Conservation (phyloP, 2,113 vertebrate species). For the Phaetusa simplex region DNA sequence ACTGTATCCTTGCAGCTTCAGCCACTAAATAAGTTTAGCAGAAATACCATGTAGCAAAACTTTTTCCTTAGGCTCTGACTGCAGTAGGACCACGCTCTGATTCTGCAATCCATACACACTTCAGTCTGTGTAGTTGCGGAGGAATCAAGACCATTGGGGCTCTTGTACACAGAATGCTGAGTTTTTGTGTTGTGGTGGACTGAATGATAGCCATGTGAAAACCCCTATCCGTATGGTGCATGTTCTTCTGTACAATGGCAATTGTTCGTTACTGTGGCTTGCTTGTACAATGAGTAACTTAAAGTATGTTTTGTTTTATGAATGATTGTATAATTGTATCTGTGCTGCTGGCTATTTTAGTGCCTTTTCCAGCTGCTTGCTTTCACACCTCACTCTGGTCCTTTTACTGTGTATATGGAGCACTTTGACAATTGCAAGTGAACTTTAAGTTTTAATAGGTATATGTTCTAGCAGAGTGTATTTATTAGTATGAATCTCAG, state of each 20-base stretch:
- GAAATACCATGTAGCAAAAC: background rate
- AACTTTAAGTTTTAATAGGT: background rate
- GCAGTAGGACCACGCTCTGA: too few relatives aligned
- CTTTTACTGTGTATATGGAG: background rate
- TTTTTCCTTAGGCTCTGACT: background rate
- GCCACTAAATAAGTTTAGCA: background rate
- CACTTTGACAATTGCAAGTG: too few relatives aligned
- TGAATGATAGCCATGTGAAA: background rate
- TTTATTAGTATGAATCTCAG: background rate
- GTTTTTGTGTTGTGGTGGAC: background rate
- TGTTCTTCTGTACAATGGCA: background rate
- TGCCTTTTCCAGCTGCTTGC: background rate
- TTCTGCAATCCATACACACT: background rate
- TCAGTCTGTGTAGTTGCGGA: background rate
- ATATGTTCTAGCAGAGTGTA: background rate
- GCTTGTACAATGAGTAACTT: background rate
- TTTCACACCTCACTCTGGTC: background rate
- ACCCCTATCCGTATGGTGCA: accelerated
- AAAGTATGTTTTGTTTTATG: background rate
- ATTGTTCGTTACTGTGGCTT: background rate
- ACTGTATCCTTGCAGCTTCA: background rate
- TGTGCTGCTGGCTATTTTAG: background rate
- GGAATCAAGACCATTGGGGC: background rate
- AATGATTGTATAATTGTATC: background rate
- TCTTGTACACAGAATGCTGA: background rate